Base-by-base conservation (phyloP, 2,113 vertebrate genomes). In the Dipodomys ordii region DNA sequence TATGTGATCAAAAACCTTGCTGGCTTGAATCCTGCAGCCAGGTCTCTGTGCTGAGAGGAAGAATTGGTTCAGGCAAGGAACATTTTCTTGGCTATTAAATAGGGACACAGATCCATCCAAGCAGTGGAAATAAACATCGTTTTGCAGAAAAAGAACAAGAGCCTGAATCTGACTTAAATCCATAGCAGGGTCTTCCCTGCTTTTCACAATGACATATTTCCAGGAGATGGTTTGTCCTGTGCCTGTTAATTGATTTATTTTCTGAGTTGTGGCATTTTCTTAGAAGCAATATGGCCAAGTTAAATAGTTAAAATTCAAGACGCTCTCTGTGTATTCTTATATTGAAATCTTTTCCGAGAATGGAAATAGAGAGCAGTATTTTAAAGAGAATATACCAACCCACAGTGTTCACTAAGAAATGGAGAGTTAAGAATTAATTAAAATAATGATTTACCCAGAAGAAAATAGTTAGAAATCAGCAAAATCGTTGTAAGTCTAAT, bases 231-330 rank as follows among this genome's bases (percentile, higher is more conserved):
- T 3, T 72, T 87, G 19, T 39, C 7, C 3, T 30, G 30, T 68
- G 7, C 57, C 30, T 7, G 18, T n/a, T 64, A 39, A 83, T 67
- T 67, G 22, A 81, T 85, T 69, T 46, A 69, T 77, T 69, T 90
- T 9, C 9, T 3, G 28, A 16, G 7, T 39, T n/a, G 22, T 39
- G 5, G 49, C 23, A 4, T 25, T n/a, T 32, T 87, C 83, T 67
- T 46, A 80, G 44, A 77, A 71, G 86, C 64, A 69, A 78, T 23
- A 28, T 20, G 11, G 28, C 53, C 7, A 83, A 27, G 79, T 82
- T 88, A 65, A 90, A 87, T 83, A 83, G 71, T 67, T 3, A 60
- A 39, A 20, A 81, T 87, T 94, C 11, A 69, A 88, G 67, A 74
- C 65, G n/a, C 44, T 0, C 30, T 35, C 22, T 89, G 15, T 32